phyloP scores from a whole-genome alignment of 2,888 invertebrate species.

The Diplolepis rosae region DNA sequence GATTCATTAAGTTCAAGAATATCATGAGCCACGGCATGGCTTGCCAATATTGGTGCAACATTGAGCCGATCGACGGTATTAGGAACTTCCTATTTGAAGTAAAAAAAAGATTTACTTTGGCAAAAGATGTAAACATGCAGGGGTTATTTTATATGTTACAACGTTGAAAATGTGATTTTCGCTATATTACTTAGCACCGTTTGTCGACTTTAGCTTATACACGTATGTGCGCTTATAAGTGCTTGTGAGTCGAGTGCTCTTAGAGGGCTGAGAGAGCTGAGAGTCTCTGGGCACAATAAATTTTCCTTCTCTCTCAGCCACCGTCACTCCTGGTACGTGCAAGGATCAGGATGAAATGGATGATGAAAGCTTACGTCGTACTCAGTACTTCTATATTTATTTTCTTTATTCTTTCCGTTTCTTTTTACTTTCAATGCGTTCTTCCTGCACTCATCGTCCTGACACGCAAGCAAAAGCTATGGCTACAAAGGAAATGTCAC shows the following conservation, averaged over 20 bases:
- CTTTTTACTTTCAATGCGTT: slow-evolving; percentile 31
- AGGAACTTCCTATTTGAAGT: slow-evolving; percentile 25
- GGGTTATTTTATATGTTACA: background rate
- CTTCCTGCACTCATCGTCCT: slow-evolving; percentile 33
- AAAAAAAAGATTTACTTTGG: slow-evolving; percentile 28
- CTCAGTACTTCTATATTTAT: slow-evolving; percentile 35
- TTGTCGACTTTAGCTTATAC: slow-evolving; percentile 31
- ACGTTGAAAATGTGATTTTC: slow-evolving; percentile 19
- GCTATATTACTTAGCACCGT: slow-evolving; percentile 15
- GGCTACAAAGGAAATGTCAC: background rate
- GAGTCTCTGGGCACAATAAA: slow-evolving; percentile 55
- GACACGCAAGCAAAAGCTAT: slow-evolving; percentile 20
- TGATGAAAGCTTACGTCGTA: slow-evolving; percentile 55
- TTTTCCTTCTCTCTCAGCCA: slow-evolving; percentile 48
- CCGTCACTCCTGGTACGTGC: slow-evolving; percentile 44
- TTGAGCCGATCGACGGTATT: no score
- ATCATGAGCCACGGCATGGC: no score
- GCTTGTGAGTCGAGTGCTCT: slow-evolving; percentile 39
- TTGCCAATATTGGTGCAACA: no score
- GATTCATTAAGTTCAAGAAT: no score
- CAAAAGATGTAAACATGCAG: background rate
- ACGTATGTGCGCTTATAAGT: slow-evolving; percentile 29
- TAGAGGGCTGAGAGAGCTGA: slow-evolving; percentile 33
- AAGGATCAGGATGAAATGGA: slow-evolving; percentile 58
- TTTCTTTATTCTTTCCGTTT: slow-evolving; percentile 35